These are phyloP conservation scores for Drosophila aldrichi DNA, from an alignment of 2,888 invertebrate species.

Conservation along the genomic window DNA sequence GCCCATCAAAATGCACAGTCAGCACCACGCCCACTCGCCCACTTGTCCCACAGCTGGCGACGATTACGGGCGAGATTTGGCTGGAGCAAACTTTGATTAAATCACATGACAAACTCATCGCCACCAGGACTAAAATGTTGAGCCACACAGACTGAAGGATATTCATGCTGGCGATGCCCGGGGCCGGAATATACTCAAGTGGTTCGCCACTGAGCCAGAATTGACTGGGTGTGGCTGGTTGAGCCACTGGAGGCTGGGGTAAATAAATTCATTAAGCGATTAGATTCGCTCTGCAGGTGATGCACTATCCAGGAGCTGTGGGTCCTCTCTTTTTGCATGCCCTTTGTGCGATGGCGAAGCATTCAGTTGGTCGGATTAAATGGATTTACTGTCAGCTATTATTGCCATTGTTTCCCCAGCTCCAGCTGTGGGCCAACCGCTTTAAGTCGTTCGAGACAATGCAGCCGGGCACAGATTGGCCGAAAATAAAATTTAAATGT, in stretches of 20 bases:
- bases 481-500: conserved; percentile 6
- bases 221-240: conserved; percentile 19
- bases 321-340: conserved; percentile 5
- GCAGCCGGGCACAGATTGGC: conserved; percentile 8
- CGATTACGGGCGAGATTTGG: conserved; percentile 66
- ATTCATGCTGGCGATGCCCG: conserved; percentile 17
- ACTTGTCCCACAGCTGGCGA: conserved; percentile 14
- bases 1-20: conserved; percentile 58
- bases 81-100: conserved; percentile 76
- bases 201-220: conserved; percentile 53
- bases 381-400: conserved; percentile 54
- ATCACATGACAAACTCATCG: conserved; percentile 66
- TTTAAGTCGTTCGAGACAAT: conserved; percentile 15
- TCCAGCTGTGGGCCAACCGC: conserved; percentile 7
- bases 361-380: conserved; percentile 62
- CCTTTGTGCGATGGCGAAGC: conserved; percentile 44
- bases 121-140: conserved; percentile 27
- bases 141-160: conserved; percentile 35
- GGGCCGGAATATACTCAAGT: conserved; percentile 54
- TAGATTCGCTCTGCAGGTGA: conserved; percentile 49
- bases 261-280: conserved; percentile 80
- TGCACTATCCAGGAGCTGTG: conserved; percentile 28
- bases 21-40: conserved; percentile 3
- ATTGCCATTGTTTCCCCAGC: conserved; percentile 31
- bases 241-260: conserved; percentile 18